Conservation (phyloP, 2,113 vertebrate species). For the Oophaga pumilio region DNA sequence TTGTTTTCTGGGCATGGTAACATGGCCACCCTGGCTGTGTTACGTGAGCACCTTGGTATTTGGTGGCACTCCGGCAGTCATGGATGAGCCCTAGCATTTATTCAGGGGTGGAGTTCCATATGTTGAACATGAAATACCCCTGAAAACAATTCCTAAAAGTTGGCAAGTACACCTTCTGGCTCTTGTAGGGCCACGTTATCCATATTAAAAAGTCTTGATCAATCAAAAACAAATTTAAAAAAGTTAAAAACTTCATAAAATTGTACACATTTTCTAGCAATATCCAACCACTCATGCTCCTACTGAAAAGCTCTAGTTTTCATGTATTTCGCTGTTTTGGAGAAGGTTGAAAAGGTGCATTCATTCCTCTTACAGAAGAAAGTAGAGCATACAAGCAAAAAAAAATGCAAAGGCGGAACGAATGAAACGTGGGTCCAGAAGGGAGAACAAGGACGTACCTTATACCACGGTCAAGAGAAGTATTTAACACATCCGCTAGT, state of each 20-base stretch:
- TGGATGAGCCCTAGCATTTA: too few relatives aligned
- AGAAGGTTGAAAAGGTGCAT: conserved; percentile 36
- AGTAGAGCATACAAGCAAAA: conserved; percentile 6
- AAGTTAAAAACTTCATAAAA: neutral
- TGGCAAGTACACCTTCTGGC: neutral
- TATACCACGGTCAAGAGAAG: conserved; percentile 61
- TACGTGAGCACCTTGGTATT: neutral
- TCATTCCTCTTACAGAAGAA: conserved; percentile 40
- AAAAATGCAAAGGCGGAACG: conserved; percentile 50
- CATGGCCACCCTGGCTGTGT: too few relatives aligned
- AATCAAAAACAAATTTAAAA: neutral
- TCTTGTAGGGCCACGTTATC: neutral
- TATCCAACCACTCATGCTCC: neutral
- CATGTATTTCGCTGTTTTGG: conserved; percentile 14
- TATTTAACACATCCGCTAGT: conserved; percentile 65
- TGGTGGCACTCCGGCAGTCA: neutral
- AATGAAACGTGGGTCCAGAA: conserved; percentile 44
- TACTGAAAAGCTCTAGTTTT: conserved; percentile 8
- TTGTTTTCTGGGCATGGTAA: too few relatives aligned
- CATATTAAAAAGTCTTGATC: neutral
- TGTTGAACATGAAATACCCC: too few relatives aligned
- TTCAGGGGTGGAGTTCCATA: too few relatives aligned
- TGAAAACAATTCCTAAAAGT: neutral
- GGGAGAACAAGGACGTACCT: conserved; percentile 70
- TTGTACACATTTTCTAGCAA: neutral